These are phyloP conservation scores for Galerucella calmariensis DNA, from an alignment of 2,888 invertebrate genomes.

Conservation along the genomic window DNA sequence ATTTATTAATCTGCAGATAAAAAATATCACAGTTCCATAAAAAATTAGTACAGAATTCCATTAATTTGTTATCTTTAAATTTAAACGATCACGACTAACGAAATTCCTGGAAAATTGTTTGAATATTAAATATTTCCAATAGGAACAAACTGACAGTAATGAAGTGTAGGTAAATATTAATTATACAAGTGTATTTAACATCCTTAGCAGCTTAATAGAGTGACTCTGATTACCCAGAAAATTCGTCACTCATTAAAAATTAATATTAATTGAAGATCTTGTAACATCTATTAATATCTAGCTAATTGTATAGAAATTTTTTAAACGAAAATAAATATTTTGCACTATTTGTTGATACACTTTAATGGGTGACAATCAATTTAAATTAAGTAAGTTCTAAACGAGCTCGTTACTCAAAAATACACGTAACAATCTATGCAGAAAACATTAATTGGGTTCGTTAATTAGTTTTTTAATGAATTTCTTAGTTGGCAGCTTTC, in stretches of 20 bases:
- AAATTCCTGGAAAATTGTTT: too few relatives aligned
- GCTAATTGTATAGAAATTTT: too few relatives aligned
- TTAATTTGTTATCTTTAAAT: too few relatives aligned
- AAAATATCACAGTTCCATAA: too few relatives aligned
- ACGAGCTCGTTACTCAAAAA: conserved; percentile 8
- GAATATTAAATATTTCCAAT: too few relatives aligned
- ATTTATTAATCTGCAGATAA: too few relatives aligned
- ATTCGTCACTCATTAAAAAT: background rate
- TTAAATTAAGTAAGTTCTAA: background rate
- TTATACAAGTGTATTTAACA: too few relatives aligned
- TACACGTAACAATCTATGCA: conserved; percentile 7
- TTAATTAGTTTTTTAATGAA: conserved; percentile 9
- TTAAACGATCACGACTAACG: too few relatives aligned
- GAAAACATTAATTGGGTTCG: conserved; percentile 10
- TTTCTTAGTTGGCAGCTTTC: conserved; percentile 3
- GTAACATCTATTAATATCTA: background rate
- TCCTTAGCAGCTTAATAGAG: background rate
- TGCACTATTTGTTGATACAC: background rate
- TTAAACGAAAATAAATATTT: background rate
- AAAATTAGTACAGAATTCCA: too few relatives aligned
- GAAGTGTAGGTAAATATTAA: too few relatives aligned
- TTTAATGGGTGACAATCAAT: conserved; percentile 1
- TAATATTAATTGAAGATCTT: background rate
- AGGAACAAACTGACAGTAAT: too few relatives aligned
- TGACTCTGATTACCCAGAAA: background rate